phyloP scores from a whole-genome alignment of 2,888 invertebrate genomes.

The Trichopria drosophilae region DNA sequence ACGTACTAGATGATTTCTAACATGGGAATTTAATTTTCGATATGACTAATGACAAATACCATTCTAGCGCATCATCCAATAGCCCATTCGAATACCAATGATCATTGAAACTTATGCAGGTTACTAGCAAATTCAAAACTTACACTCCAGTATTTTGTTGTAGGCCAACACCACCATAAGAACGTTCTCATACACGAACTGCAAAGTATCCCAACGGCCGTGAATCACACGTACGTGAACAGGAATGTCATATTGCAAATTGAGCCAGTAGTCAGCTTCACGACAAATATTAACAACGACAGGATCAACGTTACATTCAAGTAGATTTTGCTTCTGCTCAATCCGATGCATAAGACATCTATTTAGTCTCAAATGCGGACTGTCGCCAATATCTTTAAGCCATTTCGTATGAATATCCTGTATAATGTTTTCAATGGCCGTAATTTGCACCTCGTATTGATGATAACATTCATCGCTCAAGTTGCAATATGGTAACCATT shows the following conservation, averaged over 20 bases:
- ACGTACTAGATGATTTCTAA: too few species aligned
- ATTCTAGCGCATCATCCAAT: too few species aligned
- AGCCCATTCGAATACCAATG: too few species aligned
- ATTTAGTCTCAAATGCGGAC: constrained; percentile 66
- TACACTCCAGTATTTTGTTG: constrained; percentile 71
- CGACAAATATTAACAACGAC: constrained; percentile 69
- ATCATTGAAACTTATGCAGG: too few species aligned
- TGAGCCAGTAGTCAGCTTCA: constrained; percentile 76
- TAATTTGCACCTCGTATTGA: constrained; percentile 67
- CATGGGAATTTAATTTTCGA: too few species aligned
- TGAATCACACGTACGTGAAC: constrained; percentile 68
- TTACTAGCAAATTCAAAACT: too few species aligned
- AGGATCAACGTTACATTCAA: constrained; percentile 81
- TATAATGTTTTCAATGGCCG: constrained; percentile 64
- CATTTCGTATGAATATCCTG: constrained; percentile 63
- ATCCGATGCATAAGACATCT: constrained; percentile 75
- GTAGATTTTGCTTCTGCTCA: constrained; percentile 62
- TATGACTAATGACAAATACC: too few species aligned
- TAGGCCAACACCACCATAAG: constrained; percentile 74
- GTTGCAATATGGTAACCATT: constrained; percentile 77
- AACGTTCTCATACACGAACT: constrained; percentile 72
- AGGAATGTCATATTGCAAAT: constrained; percentile 72
- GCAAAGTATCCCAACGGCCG: constrained; percentile 63
- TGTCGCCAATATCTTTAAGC: constrained; percentile 65
- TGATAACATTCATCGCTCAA: constrained; percentile 72